These are phyloP conservation scores for Actias luna DNA, from an alignment of 2,888 invertebrate genomes.

Conservation along the genomic window DNA sequence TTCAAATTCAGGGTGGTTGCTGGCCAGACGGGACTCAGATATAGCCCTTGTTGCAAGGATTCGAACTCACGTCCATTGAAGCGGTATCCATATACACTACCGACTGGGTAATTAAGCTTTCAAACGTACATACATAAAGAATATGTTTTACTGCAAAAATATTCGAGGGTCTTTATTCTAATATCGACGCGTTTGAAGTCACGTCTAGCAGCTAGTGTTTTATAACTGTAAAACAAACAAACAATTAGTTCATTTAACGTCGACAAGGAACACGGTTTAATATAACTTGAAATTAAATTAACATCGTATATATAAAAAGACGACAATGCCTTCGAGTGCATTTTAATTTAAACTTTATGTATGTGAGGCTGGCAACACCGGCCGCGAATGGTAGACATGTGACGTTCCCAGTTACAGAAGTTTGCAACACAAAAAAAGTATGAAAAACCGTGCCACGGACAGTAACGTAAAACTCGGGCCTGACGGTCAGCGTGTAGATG, in stretches of 20 bases:
- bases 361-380: conserved; percentile 32
- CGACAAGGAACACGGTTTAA: not conserved
- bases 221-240: not conserved
- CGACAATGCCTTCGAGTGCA: conserved; percentile 8
- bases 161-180: too few species aligned
- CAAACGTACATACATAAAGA: too few species aligned
- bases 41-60: too few species aligned
- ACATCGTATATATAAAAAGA: not conserved
- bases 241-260: not conserved
- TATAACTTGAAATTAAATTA: not conserved
- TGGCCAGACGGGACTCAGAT: too few species aligned
- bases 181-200: too few species aligned
- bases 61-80: too few species aligned
- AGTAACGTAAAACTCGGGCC: conserved; percentile 45
- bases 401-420: conserved; percentile 59
- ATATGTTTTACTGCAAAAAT: too few species aligned
- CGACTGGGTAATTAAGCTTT: too few species aligned
- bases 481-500: conserved; percentile 38
- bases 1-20: too few species aligned
- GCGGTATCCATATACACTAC: too few species aligned
- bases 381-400: conserved; percentile 44
- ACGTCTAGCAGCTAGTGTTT: too few species aligned
- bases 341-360: conserved; percentile 20
- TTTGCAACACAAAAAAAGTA: conserved; percentile 49
- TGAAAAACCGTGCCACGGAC: conserved; percentile 40